phyloP scores from a whole-genome alignment of 2,888 invertebrate genomes.

The Drosophila glabriapex region DNA sequence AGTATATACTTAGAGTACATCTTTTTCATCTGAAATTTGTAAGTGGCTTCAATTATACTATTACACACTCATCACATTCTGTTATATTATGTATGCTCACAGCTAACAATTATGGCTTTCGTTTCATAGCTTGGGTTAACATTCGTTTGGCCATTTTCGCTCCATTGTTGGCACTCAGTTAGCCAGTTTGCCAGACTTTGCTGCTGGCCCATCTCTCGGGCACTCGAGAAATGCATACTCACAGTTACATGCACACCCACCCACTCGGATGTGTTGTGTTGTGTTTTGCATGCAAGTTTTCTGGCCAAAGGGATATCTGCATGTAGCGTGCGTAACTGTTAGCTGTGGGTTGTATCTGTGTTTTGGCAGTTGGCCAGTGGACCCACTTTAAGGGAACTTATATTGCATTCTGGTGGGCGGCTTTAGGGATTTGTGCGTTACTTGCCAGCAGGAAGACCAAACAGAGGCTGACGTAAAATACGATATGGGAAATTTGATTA shows the following conservation, averaged over 20 bases:
- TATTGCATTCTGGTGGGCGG: constrained; percentile 19
- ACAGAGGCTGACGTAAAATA: background rate
- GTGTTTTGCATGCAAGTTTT: constrained; percentile 11
- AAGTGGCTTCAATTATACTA: constrained; percentile 9
- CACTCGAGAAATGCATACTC: constrained; percentile 33
- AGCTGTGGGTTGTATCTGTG: constrained; percentile 16
- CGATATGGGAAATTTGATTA: constrained; percentile 1
- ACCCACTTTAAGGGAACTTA: constrained; percentile 21
- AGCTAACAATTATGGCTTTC: constrained; percentile 30
- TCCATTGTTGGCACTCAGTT: constrained; percentile 2
- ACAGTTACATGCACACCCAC: constrained; percentile 4
- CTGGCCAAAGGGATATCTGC: constrained; percentile 12
- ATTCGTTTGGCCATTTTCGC: constrained; percentile 29
- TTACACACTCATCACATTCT: background rate
- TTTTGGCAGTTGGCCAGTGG: constrained; percentile 13
- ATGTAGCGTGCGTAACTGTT: constrained; percentile 10
- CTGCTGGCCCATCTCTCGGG: background rate
- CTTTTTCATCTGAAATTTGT: background rate
- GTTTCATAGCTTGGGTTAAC: constrained; percentile 17
- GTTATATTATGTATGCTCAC: constrained; percentile 1
- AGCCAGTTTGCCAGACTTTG: constrained; percentile 1
- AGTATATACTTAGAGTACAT: background rate
- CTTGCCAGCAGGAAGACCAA: background rate
- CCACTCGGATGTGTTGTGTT: constrained; percentile 1
- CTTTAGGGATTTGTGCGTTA: constrained; percentile 14